Evolutionary conservation across 2,113 vertebrate genomes (phyloP).

Genomic region (Chascanopsetta lugubris): DNA sequence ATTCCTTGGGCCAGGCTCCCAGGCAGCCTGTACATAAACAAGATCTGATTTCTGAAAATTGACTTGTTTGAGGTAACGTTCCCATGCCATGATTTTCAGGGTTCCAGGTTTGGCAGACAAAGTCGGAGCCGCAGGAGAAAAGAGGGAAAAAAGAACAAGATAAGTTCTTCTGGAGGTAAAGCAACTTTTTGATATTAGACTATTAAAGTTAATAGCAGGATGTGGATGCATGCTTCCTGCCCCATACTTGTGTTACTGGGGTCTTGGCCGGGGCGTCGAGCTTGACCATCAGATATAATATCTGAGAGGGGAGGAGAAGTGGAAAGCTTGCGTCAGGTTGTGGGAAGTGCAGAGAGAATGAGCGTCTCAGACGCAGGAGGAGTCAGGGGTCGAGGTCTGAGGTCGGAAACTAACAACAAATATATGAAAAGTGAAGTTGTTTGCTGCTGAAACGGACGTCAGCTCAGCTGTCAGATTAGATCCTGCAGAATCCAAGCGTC

Average conservation of each 20-base stretch:
- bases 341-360: constrained; percentile 7
- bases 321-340: neutral
- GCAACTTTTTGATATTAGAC: constrained; percentile 31
- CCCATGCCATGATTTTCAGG: constrained; percentile 42
- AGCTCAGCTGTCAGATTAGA: too few relatives aligned
- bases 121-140: constrained; percentile 31
- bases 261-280: constrained; percentile 7
- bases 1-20: constrained; percentile 43
- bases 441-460: too few relatives aligned
- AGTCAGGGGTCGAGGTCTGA: neutral
- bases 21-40: constrained; percentile 59
- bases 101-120: constrained; percentile 54
- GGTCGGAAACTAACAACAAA: neutral
- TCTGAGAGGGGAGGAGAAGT: neutral
- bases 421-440: too few relatives aligned
- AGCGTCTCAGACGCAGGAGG: constrained; percentile 11
- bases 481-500: neutral
- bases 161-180: constrained; percentile 4
- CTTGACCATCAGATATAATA: constrained; percentile 32
- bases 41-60: constrained; percentile 68
- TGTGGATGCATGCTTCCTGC: constrained; percentile 22
- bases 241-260: constrained; percentile 35
- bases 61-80: constrained; percentile 61
- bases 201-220: constrained; percentile 52
- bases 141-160: neutral